Percentiles rank a stretch among this genome's conserved stretches.
Evolutionary conservation across 1,140 invertebrate genomes (phyloP).

Genomic region (Drosophila sturtevanti): DNA sequence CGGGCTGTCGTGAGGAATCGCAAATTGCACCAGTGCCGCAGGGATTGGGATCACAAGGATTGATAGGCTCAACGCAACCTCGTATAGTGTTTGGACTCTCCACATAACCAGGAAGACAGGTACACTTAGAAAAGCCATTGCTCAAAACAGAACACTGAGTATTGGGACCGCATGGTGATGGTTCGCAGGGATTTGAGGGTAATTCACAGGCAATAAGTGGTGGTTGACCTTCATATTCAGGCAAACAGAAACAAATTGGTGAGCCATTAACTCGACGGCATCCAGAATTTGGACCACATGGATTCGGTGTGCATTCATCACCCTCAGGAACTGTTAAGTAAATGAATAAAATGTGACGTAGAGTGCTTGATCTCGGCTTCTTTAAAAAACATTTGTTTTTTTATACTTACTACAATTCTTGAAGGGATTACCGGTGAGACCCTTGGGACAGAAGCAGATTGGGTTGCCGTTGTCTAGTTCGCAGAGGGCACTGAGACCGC

Average conservation of each 20-base stretch:
- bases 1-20: constrained; percentile 89
- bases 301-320: constrained; percentile 91
- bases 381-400: not conserved
- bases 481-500: constrained; percentile 92
- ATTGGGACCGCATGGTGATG: constrained; percentile 94
- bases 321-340: constrained; percentile 90
- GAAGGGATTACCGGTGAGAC: constrained; percentile 95
- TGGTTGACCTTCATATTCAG: constrained; percentile 94
- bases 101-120: constrained; percentile 91
- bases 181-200: constrained; percentile 89
- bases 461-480: constrained; percentile 93
- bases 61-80: constrained; percentile 90
- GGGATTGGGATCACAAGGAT: constrained; percentile 91
- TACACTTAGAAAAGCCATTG: constrained; percentile 94
- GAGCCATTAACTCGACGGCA: constrained; percentile 88
- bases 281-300: constrained; percentile 92
- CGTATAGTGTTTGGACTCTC: constrained; percentile 94
- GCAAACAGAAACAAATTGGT: constrained; percentile 92
- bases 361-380: no score
- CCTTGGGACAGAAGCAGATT: constrained; percentile 94
- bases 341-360: not conserved
- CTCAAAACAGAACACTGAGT: constrained; percentile 91
- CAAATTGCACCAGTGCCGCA: constrained; percentile 91
- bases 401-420: constrained; percentile 92
- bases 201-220: constrained; percentile 85